Percentiles rank a stretch among this genome's conserved stretches.
phyloP scores from a whole-genome alignment of 2,888 invertebrate genomes.

The Clanis bilineata region DNA sequence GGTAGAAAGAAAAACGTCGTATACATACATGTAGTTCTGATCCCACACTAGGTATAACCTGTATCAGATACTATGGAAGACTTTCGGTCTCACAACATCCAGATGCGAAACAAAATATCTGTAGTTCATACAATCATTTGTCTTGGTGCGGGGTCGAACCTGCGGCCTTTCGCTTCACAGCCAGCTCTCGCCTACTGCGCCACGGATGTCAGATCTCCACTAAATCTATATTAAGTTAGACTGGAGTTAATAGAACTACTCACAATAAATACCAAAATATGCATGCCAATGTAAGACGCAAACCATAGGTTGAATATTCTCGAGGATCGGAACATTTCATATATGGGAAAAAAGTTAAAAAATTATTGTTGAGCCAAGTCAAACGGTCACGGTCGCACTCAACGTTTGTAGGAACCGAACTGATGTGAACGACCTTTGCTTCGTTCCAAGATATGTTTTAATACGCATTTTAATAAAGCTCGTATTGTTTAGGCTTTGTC shows the following conservation, averaged over 20 bases:
- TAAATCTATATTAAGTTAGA: too few relatives aligned
- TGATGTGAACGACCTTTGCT: conserved; percentile 71
- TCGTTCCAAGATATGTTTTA: conserved; percentile 69
- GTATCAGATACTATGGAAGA: too few relatives aligned
- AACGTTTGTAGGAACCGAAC: conserved; percentile 52
- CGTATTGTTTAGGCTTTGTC: conserved; percentile 65
- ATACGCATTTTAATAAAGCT: conserved; percentile 75
- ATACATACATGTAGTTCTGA: too few relatives aligned
- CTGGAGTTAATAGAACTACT: not conserved
- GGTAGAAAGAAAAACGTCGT: too few relatives aligned
- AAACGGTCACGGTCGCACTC: conserved; percentile 64
- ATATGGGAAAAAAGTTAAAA: not conserved
- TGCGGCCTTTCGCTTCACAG: too few relatives aligned
- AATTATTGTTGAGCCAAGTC: conserved; percentile 38
- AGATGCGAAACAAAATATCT: too few relatives aligned
- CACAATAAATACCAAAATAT: not conserved
- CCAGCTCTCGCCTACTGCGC: too few relatives aligned
- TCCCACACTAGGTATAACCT: too few relatives aligned
- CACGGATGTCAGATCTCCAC: too few relatives aligned
- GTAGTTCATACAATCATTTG: too few relatives aligned
- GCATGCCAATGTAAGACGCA: not conserved
- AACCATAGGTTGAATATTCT: not conserved
- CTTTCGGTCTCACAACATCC: too few relatives aligned
- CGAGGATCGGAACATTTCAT: not conserved
- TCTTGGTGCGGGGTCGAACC: too few relatives aligned